These are phyloP conservation scores for Gymnobelideus leadbeateri DNA, from an alignment of 2,113 vertebrate genomes.

Conservation along the genomic window DNA sequence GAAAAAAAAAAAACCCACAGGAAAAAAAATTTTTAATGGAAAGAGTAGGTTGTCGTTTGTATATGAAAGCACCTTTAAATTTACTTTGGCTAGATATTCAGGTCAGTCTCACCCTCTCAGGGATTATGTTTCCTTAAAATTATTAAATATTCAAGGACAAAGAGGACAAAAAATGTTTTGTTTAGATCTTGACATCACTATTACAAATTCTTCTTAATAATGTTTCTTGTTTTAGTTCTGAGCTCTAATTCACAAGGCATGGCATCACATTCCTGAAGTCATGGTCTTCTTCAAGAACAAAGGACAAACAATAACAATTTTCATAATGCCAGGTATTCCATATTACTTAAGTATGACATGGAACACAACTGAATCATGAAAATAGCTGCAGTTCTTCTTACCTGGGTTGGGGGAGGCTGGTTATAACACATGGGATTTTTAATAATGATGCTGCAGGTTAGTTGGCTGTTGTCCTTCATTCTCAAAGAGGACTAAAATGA, in stretches of 20 bases:
- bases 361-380: conserved; percentile 11
- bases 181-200: conserved; percentile 62
- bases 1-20: no score
- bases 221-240: conserved; percentile 70
- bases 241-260: conserved; percentile 57
- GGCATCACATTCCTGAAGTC: no score
- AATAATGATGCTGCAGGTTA: not conserved
- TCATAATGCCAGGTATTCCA: conserved; percentile 72
- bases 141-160: conserved; percentile 40
- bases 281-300: no score
- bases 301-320: conserved; percentile 38
- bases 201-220: conserved; percentile 68
- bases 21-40: no score
- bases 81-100: not conserved
- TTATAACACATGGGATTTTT: not conserved
- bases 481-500: no score
- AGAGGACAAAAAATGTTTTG: conserved; percentile 67
- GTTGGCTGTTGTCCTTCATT: no score
- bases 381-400: not conserved
- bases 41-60: not conserved
- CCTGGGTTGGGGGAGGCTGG: not conserved
- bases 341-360: conserved; percentile 63
- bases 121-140: conserved; percentile 47
- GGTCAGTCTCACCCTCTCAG: not conserved
- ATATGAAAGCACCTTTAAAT: not conserved